These are phyloP conservation scores for Archivesica marissinica DNA, from an alignment of 1,140 invertebrate genomes.

Conservation along the genomic window DNA sequence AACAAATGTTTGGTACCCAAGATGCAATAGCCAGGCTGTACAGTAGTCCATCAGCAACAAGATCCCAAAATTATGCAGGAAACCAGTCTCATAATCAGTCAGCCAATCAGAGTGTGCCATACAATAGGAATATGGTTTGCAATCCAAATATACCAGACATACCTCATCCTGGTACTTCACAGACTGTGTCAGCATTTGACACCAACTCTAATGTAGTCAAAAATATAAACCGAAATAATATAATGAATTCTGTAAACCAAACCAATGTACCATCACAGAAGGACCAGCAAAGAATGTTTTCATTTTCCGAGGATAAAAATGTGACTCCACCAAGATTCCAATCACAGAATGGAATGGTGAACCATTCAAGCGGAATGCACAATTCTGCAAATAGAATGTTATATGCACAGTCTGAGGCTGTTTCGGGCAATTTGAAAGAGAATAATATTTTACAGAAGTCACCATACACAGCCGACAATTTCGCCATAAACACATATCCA, in stretches of 20 bases:
- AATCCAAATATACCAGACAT: neutral
- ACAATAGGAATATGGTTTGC: conserved; percentile 4
- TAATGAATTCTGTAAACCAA: neutral
- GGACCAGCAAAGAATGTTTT: conserved; percentile 11
- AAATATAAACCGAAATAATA: conserved; percentile 14
- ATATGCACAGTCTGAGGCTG: neutral
- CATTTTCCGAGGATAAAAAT: neutral
- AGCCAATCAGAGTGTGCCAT: conserved; percentile 43
- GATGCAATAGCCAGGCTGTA: conserved; percentile 60
- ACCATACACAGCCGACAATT: neutral
- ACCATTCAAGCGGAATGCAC: neutral
- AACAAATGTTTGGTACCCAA: conserved; percentile 56
- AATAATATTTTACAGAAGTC: neutral
- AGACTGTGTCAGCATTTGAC: neutral
- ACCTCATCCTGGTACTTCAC: neutral
- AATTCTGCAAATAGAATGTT: neutral
- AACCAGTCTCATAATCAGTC: conserved; percentile 13
- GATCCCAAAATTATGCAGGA: neutral
- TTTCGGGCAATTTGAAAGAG: neutral
- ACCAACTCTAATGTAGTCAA: conserved; percentile 36
- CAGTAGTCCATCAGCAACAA: conserved; percentile 45
- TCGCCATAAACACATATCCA: neutral
- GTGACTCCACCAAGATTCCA: neutral
- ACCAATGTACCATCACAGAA: neutral
- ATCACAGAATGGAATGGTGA: conserved; percentile 33